phyloP scores from a whole-genome alignment of 2,797 vertebrate species.

The Darevskia nairensis region DNA sequence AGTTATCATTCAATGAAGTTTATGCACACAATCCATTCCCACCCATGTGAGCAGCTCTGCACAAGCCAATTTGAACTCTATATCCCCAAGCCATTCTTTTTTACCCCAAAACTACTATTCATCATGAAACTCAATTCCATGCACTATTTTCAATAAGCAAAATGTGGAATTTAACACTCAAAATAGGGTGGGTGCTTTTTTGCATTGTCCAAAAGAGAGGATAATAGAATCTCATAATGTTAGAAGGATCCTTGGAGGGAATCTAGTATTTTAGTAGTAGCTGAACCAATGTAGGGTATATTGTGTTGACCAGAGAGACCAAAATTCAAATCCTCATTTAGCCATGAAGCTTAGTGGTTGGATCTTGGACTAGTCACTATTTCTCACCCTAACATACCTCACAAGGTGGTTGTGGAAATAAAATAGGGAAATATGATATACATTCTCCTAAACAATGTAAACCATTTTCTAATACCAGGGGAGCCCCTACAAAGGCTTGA shows the following conservation, averaged over 20 bases:
- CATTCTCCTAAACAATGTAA: not conserved
- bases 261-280: not conserved
- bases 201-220: too few relatives aligned
- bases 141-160: not conserved
- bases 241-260: too few relatives aligned
- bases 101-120: not conserved
- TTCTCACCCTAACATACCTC: not conserved
- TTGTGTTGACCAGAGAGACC: not conserved
- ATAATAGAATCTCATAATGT: too few relatives aligned
- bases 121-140: not conserved
- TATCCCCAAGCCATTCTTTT: not conserved
- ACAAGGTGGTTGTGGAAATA: not conserved
- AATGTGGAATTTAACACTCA: not conserved
- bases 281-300: not conserved
- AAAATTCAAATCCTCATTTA: not conserved
- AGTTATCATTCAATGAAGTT: not conserved
- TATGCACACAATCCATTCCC: not conserved
- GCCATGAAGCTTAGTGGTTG: not conserved
- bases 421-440: not conserved
- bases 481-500: too few relatives aligned
- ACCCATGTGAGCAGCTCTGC: not conserved
- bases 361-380: not conserved
- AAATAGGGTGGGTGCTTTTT: not conserved
- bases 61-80: not conserved
- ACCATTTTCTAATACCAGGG: too few relatives aligned